phyloP scores from a whole-genome alignment of 92 coral and sea anemone genomes.

The Epizoanthus ramosus region DNA sequence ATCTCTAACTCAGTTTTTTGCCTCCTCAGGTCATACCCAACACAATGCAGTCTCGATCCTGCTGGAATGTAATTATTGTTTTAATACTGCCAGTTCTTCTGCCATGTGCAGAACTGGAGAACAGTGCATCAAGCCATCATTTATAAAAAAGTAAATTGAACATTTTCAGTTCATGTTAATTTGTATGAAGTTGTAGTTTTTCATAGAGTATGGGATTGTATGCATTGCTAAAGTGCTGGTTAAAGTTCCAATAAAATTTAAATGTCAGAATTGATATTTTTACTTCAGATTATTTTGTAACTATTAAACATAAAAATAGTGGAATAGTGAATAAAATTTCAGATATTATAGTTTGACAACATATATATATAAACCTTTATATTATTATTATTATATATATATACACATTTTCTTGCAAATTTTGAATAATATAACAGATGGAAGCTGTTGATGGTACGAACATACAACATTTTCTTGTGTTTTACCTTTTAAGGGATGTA shows the following conservation, averaged over 20 bases:
- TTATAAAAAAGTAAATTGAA: constrained; percentile 7
- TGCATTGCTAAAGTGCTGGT: constrained; percentile 4
- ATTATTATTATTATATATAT: not conserved
- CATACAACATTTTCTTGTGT: too few species aligned
- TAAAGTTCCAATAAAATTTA: constrained; percentile 1
- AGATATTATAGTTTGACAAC: not conserved
- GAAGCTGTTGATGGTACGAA: too few species aligned
- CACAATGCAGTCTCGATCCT: not conserved
- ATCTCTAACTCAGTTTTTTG: not conserved
- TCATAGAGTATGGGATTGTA: constrained; percentile 5
- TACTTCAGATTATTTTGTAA: not conserved
- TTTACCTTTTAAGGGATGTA: too few species aligned
- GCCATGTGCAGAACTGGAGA: constrained; percentile 21
- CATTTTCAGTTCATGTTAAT: constrained; percentile 1
- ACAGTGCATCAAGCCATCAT: not conserved
- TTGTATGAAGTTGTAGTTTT: constrained; percentile 6
- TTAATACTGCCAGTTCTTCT: constrained; percentile 6
- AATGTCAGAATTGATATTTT: not conserved
- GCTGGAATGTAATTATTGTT: not conserved
- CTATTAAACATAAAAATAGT: not conserved
- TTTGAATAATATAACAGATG: too few species aligned
- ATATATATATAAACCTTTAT: too few species aligned
- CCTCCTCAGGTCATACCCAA: constrained; percentile 17
- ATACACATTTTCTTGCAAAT: too few species aligned
- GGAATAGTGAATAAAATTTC: constrained; percentile 5